These are phyloP conservation scores for Cyphomyrus plagiostoma DNA, from an alignment of 2,113 vertebrate genomes.

Conservation along the genomic window DNA sequence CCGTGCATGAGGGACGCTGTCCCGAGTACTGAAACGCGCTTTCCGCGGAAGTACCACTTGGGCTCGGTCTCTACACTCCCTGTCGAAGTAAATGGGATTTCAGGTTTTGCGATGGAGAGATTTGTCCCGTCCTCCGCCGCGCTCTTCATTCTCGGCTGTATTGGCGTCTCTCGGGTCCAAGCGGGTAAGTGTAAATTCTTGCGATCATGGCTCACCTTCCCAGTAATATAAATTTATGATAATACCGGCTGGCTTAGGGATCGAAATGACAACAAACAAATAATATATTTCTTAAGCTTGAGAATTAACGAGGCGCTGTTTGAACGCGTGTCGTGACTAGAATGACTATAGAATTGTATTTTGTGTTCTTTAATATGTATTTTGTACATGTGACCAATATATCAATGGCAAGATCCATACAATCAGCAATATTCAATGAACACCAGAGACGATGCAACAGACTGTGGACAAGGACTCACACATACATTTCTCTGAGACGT, in stretches of 20 bases:
- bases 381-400: not conserved
- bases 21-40: not conserved
- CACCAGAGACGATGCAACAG: not conserved
- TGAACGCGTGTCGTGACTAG: not conserved
- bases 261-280: not conserved
- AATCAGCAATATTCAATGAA: not conserved
- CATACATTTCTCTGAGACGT: not conserved
- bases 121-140: not conserved
- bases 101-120: not conserved
- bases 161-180: not conserved
- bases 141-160: not conserved
- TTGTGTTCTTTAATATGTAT: not conserved
- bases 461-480: not conserved
- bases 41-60: not conserved
- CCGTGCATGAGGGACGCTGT: not conserved
- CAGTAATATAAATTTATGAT: not conserved
- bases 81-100: not conserved
- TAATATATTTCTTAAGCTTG: not conserved
- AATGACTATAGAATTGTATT: not conserved
- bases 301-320: not conserved
- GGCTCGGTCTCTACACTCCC: not conserved
- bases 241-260: not conserved
- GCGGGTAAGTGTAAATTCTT: not conserved
- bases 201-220: not conserved
- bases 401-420: not conserved